Conservation (phyloP, 1,140 invertebrate genomes). For the Temnothorax curvispinosus region DNA sequence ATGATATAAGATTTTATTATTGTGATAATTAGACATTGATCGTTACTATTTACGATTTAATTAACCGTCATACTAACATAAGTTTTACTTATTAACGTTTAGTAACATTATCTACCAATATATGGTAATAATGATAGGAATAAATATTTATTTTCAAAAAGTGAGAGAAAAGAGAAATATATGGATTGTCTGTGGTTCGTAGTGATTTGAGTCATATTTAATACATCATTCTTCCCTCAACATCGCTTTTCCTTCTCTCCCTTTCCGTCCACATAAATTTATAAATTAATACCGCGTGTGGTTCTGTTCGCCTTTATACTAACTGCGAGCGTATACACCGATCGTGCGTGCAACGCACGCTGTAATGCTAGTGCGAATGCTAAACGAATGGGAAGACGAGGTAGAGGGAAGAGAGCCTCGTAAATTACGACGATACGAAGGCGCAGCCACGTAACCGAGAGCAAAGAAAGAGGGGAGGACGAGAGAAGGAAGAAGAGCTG, state of each 20-base stretch:
- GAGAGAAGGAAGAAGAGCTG: slow-evolving; percentile 27
- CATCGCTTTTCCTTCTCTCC: neutral
- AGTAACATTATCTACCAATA: neutral
- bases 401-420: slow-evolving; percentile 22
- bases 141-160: neutral
- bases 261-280: slow-evolving; percentile 72
- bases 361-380: slow-evolving; percentile 70
- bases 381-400: slow-evolving; percentile 61
- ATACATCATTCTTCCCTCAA: neutral
- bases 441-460: slow-evolving; percentile 36
- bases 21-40: neutral
- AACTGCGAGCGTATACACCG: slow-evolving; percentile 53
- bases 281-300: slow-evolving; percentile 21
- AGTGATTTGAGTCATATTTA: neutral
- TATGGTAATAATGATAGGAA: neutral
- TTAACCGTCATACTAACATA: neutral
- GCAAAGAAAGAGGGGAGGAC: neutral
- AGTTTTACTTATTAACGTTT: neutral
- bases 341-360: slow-evolving; percentile 41
- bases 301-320: slow-evolving; percentile 59
- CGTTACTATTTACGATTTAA: neutral
- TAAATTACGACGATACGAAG: slow-evolving; percentile 65
- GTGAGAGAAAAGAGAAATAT: neutral
- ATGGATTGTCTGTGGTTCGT: neutral
- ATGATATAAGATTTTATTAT: too few species aligned